These are phyloP conservation scores for Tauraco erythrolophus DNA, from an alignment of 2,113 vertebrate species.

Conservation along the genomic window DNA sequence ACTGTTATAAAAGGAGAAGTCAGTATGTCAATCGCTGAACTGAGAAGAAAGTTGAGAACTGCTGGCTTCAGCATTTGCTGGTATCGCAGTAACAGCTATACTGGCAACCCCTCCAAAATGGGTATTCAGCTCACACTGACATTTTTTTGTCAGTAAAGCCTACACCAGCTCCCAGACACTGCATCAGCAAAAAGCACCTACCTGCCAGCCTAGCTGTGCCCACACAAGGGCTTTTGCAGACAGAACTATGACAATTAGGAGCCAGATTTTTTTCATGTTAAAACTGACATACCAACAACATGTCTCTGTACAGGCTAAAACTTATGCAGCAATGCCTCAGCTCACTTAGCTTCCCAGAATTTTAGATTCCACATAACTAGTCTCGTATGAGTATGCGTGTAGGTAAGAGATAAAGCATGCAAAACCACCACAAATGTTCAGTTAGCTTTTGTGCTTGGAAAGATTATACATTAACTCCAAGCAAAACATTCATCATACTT, in stretches of 20 bases:
- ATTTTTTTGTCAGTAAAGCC: not conserved
- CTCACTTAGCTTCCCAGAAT: not conserved
- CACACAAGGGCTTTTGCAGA: not conserved
- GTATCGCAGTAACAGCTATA: not conserved
- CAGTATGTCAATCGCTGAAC: not conserved
- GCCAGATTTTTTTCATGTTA: not conserved
- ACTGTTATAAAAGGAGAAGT: not conserved
- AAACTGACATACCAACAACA: not conserved
- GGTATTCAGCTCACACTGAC: not conserved
- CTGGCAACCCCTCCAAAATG: not conserved
- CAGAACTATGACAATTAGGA: not conserved
- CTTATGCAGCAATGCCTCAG: not conserved
- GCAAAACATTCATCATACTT: not conserved
- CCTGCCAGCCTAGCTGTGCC: not conserved
- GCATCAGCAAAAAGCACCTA: not conserved
- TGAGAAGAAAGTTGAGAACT: not conserved
- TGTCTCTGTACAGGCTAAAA: not conserved
- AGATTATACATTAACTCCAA: not conserved
- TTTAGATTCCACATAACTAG: not conserved
- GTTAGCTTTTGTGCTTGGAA: not conserved
- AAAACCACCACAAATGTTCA: not conserved
- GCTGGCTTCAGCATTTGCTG: not conserved
- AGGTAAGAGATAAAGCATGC: not conserved
- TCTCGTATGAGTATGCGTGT: not conserved
- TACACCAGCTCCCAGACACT: not conserved